Percentiles rank a stretch among this genome's conserved stretches.
phyloP scores from a whole-genome alignment of 2,113 vertebrate genomes.

The Brienomyrus longianalis region DNA sequence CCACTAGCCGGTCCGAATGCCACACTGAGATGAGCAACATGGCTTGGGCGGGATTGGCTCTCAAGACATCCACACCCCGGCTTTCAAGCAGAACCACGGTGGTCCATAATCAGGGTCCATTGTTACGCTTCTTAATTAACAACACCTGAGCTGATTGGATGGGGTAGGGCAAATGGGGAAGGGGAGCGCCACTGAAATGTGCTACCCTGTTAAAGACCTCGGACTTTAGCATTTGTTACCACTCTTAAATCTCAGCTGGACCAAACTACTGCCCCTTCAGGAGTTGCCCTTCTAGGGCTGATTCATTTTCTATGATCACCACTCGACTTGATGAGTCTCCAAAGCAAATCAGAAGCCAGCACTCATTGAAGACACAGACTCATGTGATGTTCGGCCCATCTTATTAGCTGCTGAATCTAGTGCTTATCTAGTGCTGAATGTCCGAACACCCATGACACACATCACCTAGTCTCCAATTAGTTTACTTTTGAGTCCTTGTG shows the following conservation, averaged over 20 bases:
- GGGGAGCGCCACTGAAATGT: neutral
- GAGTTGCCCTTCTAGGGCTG: neutral
- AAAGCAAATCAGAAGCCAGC: neutral
- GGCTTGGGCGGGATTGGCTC: neutral
- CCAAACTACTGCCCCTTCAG: neutral
- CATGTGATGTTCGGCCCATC: neutral
- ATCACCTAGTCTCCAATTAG: neutral
- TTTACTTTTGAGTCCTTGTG: neutral
- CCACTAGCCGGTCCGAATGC: neutral
- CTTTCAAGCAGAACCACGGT: neutral
- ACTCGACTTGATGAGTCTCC: neutral
- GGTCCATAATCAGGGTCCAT: conserved; percentile 5
- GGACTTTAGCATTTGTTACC: neutral
- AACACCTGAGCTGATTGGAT: neutral
- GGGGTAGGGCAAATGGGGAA: neutral
- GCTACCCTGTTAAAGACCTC: neutral
- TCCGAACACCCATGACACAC: neutral
- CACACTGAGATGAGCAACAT: neutral
- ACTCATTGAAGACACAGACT: neutral
- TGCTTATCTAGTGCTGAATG: neutral
- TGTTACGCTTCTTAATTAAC: neutral
- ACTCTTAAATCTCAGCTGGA: neutral
- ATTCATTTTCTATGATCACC: neutral
- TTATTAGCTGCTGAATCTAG: neutral
- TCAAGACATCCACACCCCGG: neutral